Base-by-base conservation (phyloP, 1,140 invertebrate species). In the Microvelia longipes region DNA sequence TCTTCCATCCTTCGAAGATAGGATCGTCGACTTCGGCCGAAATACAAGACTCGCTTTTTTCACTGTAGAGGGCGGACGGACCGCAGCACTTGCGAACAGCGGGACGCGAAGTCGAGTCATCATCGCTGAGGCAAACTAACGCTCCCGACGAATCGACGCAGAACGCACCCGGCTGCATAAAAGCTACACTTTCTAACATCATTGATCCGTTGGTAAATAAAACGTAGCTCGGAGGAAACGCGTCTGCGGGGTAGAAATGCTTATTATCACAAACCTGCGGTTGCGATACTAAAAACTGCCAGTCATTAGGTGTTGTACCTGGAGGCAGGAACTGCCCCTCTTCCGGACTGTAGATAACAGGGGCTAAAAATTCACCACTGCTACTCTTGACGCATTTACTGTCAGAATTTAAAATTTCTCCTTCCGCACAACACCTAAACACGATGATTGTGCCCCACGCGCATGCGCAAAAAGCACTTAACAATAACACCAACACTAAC, bases 121-220 rank as follows among this genome's bases (percentile, higher is more conserved):
- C 75, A 25, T 77, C 78, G 26, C 77, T 77, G 28, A 77, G 74
- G 75, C 87, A 89, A 0, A 85, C 82, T 0, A 88, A 76, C 2
- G 85, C 80, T 1, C 82, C 83, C 0, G 78, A 79, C 2, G 79
- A 74, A 73, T 88, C 87, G 24, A 83, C 81, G 74, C 87, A 89
- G 73, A 83, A 88, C 1, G 82, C 77, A 0, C 73, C 68, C 0
- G 83, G 81, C 1, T 79, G 60, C 13, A 72, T 14, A 14, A 73
- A 67, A 1, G 27, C 60, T 25, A 19, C 28, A 28, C 64, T 25
- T 0, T 60, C 71, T 2, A 74, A 77, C 30, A 82, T 77, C 0
- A 83, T 77, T 0, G 81, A 82, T 0, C 86, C 87, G 73, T 83
- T 83, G 24, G 84, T 83, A 24, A 85, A 81, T 0, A 85, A 74